Evolutionary conservation across 2,797 vertebrate species (phyloP), one percentile per base, ranked within the genome.

Genomic region (Ciconia nigra): DNA sequence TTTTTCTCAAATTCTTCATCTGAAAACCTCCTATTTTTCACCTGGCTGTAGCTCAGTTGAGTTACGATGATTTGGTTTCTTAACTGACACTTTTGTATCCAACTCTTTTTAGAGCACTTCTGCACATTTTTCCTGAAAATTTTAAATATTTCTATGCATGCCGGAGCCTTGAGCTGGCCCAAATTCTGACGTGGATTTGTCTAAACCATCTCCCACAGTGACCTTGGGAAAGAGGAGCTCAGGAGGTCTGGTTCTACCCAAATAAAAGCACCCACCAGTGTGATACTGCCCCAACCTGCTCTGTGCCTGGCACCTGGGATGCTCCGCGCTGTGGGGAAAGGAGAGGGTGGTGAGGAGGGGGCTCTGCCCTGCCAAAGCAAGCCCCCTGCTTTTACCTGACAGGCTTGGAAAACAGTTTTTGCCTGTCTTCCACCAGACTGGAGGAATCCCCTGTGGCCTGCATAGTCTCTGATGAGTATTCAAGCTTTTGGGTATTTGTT

Each of bases 281-380:
- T 16, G 72, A 35, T 4, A 20, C 63, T 42, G 44, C 51, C 18
- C 42, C 28, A 18, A 2, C 9, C 4, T 9, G 2, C 25, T 55
- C 31, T 24, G 13, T 1, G 7, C 13, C 5, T 9, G 4, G 24
- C 1, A 1, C 41, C 9, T 16, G 49, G 31, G 51, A 10, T 44
- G 46, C 54, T 49, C 21, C 2, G 5, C 1, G 0, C 16, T 18
- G 11, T 10, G 4, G 15, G 4, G 5, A 11, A 55, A 28, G 42
- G 17, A 55, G 52, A 29, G 5, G 9, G 3, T 51, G 58, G 1
- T 20, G 78, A 74, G 44, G 61, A 71, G 10, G 10, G 6, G 16
- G 9, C 14, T 84, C 39, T 79, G 42, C 9, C n/a, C n/a, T 29
- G 17, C 28, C 41, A 33, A 24, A 42, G 10, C 22, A 37, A 62